Conservation (phyloP, 2,888 invertebrate genomes). For the Drosophila nr. perissopoda region DNA sequence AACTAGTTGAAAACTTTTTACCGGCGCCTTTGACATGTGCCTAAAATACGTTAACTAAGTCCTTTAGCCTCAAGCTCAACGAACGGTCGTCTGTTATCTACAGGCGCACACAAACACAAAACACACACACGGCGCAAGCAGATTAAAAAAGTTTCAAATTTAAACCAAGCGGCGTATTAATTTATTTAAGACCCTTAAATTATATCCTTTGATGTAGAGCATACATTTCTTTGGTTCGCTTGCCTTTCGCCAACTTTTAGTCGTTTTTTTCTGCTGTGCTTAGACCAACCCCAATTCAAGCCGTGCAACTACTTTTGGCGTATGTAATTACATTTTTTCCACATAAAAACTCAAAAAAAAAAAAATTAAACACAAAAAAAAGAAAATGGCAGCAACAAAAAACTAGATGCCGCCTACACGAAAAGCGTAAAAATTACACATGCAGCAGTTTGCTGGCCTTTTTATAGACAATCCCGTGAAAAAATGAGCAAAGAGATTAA, state of each 20-base stretch:
- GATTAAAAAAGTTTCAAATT: slow-evolving; percentile 79
- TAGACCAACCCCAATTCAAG: slow-evolving; percentile 45
- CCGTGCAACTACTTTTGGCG: slow-evolving; percentile 72
- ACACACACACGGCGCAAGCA: slow-evolving; percentile 52
- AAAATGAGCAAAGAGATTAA: background rate
- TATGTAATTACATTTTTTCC: slow-evolving; percentile 79
- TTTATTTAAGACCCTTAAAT: slow-evolving; percentile 81
- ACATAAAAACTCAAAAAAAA: slow-evolving; percentile 56
- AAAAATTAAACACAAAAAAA: slow-evolving; percentile 13
- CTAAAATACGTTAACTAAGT: slow-evolving; percentile 68
- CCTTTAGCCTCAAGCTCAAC: slow-evolving; percentile 67
- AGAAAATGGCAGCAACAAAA: slow-evolving; percentile 28
- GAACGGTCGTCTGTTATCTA: slow-evolving; percentile 64
- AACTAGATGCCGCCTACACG: slow-evolving; percentile 54
- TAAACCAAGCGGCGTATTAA: slow-evolving; percentile 71
- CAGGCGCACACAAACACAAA: slow-evolving; percentile 23
- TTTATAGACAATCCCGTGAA: slow-evolving; percentile 39
- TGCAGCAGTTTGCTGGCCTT: slow-evolving; percentile 74
- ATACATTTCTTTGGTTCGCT: slow-evolving; percentile 63
- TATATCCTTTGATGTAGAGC: slow-evolving; percentile 78
- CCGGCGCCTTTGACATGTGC: slow-evolving; percentile 74
- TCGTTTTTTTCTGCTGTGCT: slow-evolving; percentile 37
- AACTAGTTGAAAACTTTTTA: slow-evolving; percentile 65
- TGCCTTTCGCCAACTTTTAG: slow-evolving; percentile 35
- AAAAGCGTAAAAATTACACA: slow-evolving; percentile 75